Conservation (phyloP, 2,797 vertebrate species). For the Anguilla obscura region DNA sequence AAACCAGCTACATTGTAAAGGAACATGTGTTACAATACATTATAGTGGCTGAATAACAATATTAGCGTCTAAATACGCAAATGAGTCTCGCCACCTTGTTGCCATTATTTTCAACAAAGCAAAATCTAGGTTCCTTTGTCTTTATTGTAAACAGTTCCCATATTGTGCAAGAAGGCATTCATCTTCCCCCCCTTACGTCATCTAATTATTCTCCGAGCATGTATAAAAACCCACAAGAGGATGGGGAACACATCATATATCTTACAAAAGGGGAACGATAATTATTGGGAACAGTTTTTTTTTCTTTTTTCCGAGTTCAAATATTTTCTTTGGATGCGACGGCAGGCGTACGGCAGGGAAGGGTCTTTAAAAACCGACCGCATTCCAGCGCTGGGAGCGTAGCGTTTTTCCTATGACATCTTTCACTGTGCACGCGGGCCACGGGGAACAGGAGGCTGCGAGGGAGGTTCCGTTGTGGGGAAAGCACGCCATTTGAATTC, state of each 20-base stretch:
- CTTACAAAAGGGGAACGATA: background rate
- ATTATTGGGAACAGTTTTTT: slow-evolving; percentile 10
- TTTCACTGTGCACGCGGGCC: background rate
- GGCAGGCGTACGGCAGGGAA: slow-evolving; percentile 52
- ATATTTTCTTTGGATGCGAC: slow-evolving; percentile 68
- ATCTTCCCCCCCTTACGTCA: background rate
- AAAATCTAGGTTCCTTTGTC: background rate
- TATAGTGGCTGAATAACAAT: no score
- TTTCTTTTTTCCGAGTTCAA: slow-evolving; percentile 56
- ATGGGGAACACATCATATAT: slow-evolving; percentile 18
- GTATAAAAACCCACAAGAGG: slow-evolving; percentile 12
- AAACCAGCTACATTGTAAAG: no score
- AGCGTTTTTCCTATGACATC: slow-evolving; percentile 25
- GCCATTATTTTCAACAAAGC: no score
- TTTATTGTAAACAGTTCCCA: background rate
- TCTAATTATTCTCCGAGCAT: slow-evolving; percentile 23
- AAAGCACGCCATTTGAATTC: slow-evolving; percentile 14
- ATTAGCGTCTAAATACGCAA: no score
- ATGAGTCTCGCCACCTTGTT: no score
- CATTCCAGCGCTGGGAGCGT: slow-evolving; percentile 14
- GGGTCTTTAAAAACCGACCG: slow-evolving; percentile 58
- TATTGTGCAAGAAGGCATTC: background rate
- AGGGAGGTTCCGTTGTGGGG: background rate
- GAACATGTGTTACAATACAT: no score
- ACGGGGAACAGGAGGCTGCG: background rate